Conservation (phyloP, 2,888 invertebrate genomes). For the Microdon myrmicae region DNA sequence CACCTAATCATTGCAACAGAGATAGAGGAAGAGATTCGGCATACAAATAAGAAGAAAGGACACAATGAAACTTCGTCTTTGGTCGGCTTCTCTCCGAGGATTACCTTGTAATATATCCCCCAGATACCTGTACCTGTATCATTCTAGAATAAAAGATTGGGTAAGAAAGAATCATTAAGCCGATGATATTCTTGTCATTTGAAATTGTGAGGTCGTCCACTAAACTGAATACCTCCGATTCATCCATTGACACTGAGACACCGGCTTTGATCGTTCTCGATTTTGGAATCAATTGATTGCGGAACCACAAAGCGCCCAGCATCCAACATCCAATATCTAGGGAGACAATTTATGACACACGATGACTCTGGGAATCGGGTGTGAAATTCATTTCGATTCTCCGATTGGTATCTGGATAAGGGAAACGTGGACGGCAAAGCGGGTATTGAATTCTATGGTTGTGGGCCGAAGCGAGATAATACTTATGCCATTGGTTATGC, state of each 20-base stretch:
- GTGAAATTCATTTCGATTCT: conserved; percentile 34
- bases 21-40: no score
- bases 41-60: background rate
- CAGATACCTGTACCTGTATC: conserved; percentile 19
- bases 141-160: conserved; percentile 12
- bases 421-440: no score
- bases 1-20: conserved; percentile 40
- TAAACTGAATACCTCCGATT: conserved; percentile 18
- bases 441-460: background rate
- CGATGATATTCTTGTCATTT: conserved; percentile 47
- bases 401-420: conserved; percentile 25
- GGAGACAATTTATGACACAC: conserved; percentile 38
- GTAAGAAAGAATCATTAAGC: conserved; percentile 34
- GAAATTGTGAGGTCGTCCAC: conserved; percentile 18
- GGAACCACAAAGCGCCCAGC: conserved; percentile 34
- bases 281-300: conserved; percentile 39
- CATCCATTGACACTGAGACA: conserved; percentile 15
- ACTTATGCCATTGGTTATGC: conserved; percentile 9
- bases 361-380: conserved; percentile 31
- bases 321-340: conserved; percentile 9
- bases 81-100: conserved; percentile 31
- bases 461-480: conserved; percentile 6
- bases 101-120: conserved; percentile 21
- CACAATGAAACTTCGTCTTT: conserved; percentile 22
- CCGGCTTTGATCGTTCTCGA: conserved; percentile 42